A percentile compares a stretch with the other conserved stretches of the same genome.
phyloP scores from a whole-genome alignment of 2,113 vertebrate genomes.

The Pionites leucogaster region DNA sequence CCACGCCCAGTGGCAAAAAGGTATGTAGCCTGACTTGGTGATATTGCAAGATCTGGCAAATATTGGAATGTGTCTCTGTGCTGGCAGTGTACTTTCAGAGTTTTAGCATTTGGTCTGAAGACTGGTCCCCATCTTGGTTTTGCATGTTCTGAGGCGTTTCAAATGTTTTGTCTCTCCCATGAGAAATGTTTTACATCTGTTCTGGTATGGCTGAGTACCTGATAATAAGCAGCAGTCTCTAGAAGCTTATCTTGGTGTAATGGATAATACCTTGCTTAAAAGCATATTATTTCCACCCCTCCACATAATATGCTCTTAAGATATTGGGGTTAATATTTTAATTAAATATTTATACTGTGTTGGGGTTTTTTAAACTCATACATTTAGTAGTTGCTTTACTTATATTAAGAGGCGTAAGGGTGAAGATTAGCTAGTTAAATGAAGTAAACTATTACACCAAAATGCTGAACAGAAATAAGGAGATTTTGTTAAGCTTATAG shows the following conservation, averaged over 20 bases:
- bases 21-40: slow-evolving; percentile 58
- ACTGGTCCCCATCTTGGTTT: neutral
- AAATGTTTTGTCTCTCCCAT: neutral
- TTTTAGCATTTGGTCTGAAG: neutral
- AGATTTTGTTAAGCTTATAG: neutral
- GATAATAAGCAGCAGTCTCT: neutral
- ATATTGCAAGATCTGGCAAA: neutral
- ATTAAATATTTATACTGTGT: accelerated
- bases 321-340: neutral
- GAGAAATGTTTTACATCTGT: neutral
- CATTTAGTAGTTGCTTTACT: neutral
- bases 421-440: neutral
- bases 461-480: neutral
- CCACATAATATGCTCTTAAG: neutral
- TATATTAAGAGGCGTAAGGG: neutral
- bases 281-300: neutral
- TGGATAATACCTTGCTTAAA: neutral
- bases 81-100: neutral
- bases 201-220: neutral
- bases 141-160: neutral
- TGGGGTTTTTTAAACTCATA: neutral
- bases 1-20: slow-evolving; percentile 91
- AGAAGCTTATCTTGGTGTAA: neutral
- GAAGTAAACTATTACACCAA: neutral
- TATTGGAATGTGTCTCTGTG: neutral